These are phyloP conservation scores for Pangasius sanitwongsei DNA, from an alignment of 2,797 vertebrate species.

Conservation along the genomic window DNA sequence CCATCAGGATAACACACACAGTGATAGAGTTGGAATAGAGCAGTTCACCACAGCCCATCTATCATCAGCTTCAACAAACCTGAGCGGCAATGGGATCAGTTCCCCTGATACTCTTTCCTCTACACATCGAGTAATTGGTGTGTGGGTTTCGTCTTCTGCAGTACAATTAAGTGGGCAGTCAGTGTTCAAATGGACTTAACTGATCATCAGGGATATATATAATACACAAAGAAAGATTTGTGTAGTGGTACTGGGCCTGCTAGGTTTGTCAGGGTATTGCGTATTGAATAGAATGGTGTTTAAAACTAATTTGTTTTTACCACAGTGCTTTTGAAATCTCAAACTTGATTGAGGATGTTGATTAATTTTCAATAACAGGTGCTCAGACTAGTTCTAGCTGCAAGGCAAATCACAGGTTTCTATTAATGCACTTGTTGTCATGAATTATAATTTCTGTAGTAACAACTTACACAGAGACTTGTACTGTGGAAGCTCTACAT, in stretches of 20 bases:
- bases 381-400: neutral
- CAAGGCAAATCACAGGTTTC: neutral
- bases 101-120: conserved; percentile 36
- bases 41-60: conserved; percentile 28
- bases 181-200: conserved; percentile 29
- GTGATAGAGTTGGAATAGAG: conserved; percentile 34
- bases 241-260: neutral
- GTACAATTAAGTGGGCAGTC: conserved; percentile 36
- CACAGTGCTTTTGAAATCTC: neutral
- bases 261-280: neutral
- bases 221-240: conserved; percentile 22
- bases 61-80: conserved; percentile 35
- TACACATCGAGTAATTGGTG: conserved; percentile 45
- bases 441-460: neutral
- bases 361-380: neutral
- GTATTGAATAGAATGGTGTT: neutral
- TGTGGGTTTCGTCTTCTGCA: conserved; percentile 37
- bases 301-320: neutral
- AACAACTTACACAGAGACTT: neutral
- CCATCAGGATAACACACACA: conserved; percentile 34
- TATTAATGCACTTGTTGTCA: neutral
- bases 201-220: conserved; percentile 17
- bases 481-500: neutral
- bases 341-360: neutral
- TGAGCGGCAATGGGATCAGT: conserved; percentile 23